Percentiles rank a stretch among this genome's conserved stretches.
Conservation (phyloP, 2,113 vertebrate genomes). For the Embiotoca jacksoni region DNA sequence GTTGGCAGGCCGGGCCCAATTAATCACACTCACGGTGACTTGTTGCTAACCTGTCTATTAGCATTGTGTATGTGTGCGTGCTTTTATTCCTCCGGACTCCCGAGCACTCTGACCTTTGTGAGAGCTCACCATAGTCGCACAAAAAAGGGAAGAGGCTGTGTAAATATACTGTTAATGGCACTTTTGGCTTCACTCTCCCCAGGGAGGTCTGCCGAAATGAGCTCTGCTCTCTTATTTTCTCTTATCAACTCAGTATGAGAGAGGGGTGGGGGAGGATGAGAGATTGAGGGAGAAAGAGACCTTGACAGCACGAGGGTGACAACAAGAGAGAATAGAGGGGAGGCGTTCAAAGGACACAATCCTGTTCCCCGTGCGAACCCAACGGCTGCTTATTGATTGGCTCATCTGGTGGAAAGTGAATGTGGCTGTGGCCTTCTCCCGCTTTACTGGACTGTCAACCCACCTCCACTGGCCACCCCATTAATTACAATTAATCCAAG, state of each 20-base stretch:
- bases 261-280: neutral
- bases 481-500: constrained; percentile 35
- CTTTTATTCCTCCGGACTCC: constrained; percentile 47
- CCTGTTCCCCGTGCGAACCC: constrained; percentile 22
- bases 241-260: constrained; percentile 51
- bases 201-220: constrained; percentile 59
- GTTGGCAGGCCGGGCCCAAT: constrained; percentile 42
- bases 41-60: constrained; percentile 53
- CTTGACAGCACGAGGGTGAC: constrained; percentile 7
- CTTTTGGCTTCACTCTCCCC: constrained; percentile 60
- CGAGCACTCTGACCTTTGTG: constrained; percentile 65
- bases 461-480: neutral
- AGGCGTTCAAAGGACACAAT: constrained; percentile 16
- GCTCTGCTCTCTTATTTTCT: constrained; percentile 58
- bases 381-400: constrained; percentile 44
- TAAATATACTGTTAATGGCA: constrained; percentile 72
- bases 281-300: constrained; percentile 35
- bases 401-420: constrained; percentile 34
- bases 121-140: constrained; percentile 42
- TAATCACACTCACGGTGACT: constrained; percentile 56
- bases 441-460: constrained; percentile 6
- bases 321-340: constrained; percentile 10
- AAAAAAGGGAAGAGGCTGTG: constrained; percentile 34
- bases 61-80: constrained; percentile 33
- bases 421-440: constrained; percentile 31